Percentiles rank a stretch among this genome's conserved stretches.
These are phyloP conservation scores for Agrypnia vestita DNA, from an alignment of 1,140 invertebrate genomes.

Conservation along the genomic window DNA sequence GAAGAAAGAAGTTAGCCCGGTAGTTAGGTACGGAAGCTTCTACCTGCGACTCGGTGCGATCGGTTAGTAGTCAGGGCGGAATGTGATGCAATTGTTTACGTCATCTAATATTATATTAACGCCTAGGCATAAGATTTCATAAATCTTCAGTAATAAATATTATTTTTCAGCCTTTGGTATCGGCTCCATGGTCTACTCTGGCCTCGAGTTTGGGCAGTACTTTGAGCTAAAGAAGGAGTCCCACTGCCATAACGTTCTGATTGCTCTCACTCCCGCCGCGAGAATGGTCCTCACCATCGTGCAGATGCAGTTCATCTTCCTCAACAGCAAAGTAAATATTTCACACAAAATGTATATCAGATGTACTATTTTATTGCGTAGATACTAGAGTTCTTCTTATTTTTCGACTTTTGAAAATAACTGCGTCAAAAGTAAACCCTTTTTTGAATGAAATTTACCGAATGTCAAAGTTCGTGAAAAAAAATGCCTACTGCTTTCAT, in stretches of 20 bases:
- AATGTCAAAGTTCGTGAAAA: not conserved
- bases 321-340: conserved; percentile 73
- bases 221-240: conserved; percentile 73
- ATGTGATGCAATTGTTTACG: too few relatives aligned
- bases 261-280: conserved; percentile 75
- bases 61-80: too few relatives aligned
- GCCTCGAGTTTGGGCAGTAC: conserved; percentile 81
- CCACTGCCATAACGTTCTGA: conserved; percentile 74
- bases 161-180: conserved; percentile 77
- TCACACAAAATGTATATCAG: not conserved
- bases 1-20: conserved; percentile 64
- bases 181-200: conserved; percentile 83
- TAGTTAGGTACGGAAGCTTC: conserved; percentile 80
- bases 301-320: conserved; percentile 83
- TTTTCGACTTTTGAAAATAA: too few relatives aligned
- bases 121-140: too few relatives aligned
- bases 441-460: not conserved
- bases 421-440: too few relatives aligned
- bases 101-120: too few relatives aligned
- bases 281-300: conserved; percentile 79
- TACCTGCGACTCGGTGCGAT: conserved; percentile 88
- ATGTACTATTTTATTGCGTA: too few relatives aligned
- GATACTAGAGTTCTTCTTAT: too few relatives aligned
- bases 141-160: not conserved
- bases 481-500: not conserved